Percentiles rank a stretch among this genome's conserved stretches.
These are phyloP conservation scores for Dendrophyllia cribrosa DNA, from an alignment of 64 coral and sea anemone genomes.

Conservation along the genomic window DNA sequence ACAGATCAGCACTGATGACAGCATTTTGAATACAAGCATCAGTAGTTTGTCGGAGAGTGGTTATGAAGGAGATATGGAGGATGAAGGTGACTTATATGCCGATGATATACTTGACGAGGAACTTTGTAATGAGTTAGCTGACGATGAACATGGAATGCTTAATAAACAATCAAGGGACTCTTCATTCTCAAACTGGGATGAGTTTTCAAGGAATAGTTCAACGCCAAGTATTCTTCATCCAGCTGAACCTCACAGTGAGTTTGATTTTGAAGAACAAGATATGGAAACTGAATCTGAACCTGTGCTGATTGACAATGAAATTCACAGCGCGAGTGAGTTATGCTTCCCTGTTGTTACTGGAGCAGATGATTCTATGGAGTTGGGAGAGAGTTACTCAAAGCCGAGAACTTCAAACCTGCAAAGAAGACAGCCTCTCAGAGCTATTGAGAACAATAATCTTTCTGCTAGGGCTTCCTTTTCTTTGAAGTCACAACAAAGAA, in stretches of 20 bases:
- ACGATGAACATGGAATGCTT: conserved; percentile 58
- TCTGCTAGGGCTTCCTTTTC: background rate
- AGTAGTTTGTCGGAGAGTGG: conserved; percentile 84
- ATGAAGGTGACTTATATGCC: conserved; percentile 77
- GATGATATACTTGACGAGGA: conserved; percentile 73
- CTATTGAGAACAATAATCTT: conserved; percentile 68
- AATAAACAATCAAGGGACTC: conserved; percentile 83
- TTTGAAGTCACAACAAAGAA: conserved; percentile 20
- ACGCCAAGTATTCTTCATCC: conserved; percentile 89
- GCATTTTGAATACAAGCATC: conserved; percentile 73
- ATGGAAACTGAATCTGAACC: conserved; percentile 86
- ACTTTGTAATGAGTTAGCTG: conserved; percentile 27
- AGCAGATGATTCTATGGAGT: conserved; percentile 21
- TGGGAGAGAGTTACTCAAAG: background rate
- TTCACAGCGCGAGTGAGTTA: conserved; percentile 74
- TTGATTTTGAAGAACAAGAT: conserved; percentile 71
- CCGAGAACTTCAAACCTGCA: background rate
- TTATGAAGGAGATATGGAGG: conserved; percentile 92
- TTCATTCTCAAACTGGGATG: conserved; percentile 82
- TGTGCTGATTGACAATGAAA: conserved; percentile 47
- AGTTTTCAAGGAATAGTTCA: conserved; percentile 71
- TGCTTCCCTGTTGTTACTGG: conserved; percentile 63
- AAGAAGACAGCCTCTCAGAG: conserved; percentile 68
- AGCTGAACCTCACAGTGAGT: conserved; percentile 16
- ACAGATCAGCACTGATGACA: conserved; percentile 42